Percentiles rank a stretch among this genome's conserved stretches.
These are phyloP conservation scores for Megamerina dolium DNA, from an alignment of 2,888 invertebrate genomes.

Conservation along the genomic window DNA sequence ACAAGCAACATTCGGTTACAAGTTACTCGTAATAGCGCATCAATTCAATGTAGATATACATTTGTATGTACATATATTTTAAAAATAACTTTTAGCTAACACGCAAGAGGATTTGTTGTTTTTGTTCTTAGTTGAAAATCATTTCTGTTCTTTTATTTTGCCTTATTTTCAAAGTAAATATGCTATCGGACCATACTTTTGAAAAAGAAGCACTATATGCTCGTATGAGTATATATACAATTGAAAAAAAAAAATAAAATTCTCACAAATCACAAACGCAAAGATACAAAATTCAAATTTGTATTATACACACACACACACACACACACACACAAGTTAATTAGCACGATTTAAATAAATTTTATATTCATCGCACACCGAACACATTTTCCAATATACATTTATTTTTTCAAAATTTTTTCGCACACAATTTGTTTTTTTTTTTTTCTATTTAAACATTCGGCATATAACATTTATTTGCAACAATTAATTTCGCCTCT, in stretches of 20 bases:
- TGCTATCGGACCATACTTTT: not conserved
- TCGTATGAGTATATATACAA: slow-evolving; percentile 7
- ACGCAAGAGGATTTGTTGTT: slow-evolving; percentile 44
- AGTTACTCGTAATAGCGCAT: slow-evolving; percentile 13
- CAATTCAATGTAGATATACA: slow-evolving; percentile 19
- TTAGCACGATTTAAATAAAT: no score
- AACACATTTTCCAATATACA: no score
- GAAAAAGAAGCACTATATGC: no score
- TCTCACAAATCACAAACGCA: no score
- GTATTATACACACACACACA: slow-evolving; percentile 1
- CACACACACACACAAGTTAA: not conserved
- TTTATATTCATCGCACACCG: no score
- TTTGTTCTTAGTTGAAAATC: not conserved
- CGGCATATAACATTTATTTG: no score
- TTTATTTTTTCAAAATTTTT: no score
- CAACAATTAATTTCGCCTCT: no score
- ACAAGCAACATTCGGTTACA: slow-evolving; percentile 14
- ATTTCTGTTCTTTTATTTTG: no score
- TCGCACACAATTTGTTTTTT: no score
- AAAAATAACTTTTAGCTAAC: slow-evolving; percentile 48
- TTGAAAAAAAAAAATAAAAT: slow-evolving; percentile 6
- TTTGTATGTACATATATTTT: slow-evolving; percentile 29
- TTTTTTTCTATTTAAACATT: no score
- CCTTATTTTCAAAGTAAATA: not conserved
- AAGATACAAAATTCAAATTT: no score